These are phyloP conservation scores for Palythoa caribaeorum DNA, from an alignment of 92 coral and sea anemone genomes.

Conservation along the genomic window DNA sequence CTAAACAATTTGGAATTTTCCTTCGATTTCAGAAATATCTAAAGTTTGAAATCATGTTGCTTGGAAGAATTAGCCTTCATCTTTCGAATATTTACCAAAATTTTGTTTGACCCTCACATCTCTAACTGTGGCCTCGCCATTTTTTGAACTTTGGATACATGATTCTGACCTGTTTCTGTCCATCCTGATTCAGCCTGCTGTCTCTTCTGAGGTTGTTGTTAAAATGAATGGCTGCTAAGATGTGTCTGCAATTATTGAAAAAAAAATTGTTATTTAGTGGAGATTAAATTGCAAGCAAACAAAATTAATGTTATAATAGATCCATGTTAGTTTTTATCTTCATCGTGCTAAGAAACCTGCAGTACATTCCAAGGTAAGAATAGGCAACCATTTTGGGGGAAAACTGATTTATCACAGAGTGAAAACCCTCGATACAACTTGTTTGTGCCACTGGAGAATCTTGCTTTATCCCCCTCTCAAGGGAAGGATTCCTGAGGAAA, in stretches of 20 bases:
- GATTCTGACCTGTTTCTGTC: not conserved
- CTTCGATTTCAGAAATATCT: too few relatives aligned
- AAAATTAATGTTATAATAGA: not conserved
- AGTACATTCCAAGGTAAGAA: too few relatives aligned
- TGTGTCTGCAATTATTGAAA: not conserved
- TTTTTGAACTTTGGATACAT: not conserved
- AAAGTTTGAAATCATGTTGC: too few relatives aligned
- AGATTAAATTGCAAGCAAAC: not conserved
- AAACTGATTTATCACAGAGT: not conserved
- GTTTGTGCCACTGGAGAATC: constrained; percentile 62
- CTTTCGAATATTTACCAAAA: not conserved
- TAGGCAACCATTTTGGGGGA: too few relatives aligned
- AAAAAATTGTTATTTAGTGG: not conserved
- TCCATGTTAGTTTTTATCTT: not conserved
- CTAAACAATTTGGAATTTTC: too few relatives aligned
- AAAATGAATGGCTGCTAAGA: constrained; percentile 5
- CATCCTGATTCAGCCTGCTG: not conserved
- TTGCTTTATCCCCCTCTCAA: constrained; percentile 49
- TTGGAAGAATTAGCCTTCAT: too few relatives aligned
- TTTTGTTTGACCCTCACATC: not conserved
- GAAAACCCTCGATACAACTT: constrained; percentile 16
- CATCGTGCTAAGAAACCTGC: not conserved
- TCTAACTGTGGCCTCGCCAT: not conserved
- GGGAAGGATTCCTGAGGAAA: constrained; percentile 41
- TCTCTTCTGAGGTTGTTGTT: not conserved